A percentile compares a stretch with the other conserved stretches of the same genome.
These are phyloP conservation scores for Dorcus hopei DNA, from an alignment of 2,888 invertebrate genomes.

Conservation along the genomic window DNA sequence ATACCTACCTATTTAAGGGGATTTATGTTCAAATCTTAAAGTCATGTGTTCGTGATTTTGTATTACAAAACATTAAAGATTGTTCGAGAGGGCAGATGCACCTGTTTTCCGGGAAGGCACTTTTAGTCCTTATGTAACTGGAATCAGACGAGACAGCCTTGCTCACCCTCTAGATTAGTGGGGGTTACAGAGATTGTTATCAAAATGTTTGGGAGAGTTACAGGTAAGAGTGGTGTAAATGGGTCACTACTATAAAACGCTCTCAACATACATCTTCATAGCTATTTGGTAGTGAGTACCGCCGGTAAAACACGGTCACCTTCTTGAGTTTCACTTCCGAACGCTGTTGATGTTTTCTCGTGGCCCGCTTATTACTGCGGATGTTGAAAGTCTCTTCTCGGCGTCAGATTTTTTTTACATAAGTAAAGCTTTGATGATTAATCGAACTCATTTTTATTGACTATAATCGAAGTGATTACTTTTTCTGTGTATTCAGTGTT, in stretches of 20 bases:
- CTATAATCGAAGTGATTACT: no score
- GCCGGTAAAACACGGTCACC: slow-evolving; percentile 44
- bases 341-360: slow-evolving; percentile 32
- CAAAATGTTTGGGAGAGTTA: slow-evolving; percentile 1
- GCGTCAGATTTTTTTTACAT: no score
- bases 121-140: not conserved
- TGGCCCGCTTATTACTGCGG: slow-evolving; percentile 4
- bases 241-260: slow-evolving; percentile 45
- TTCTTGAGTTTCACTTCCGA: slow-evolving; percentile 33
- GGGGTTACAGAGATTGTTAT: not conserved
- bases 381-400: no score
- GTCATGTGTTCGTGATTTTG: no score
- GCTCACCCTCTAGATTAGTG: not conserved
- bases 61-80: no score
- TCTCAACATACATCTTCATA: slow-evolving; percentile 35
- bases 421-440: no score
- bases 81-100: not conserved
- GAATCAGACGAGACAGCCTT: not conserved
- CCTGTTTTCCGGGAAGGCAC: not conserved
- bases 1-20: no score
- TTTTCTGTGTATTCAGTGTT: no score
- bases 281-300: slow-evolving; percentile 39
- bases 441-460: no score
- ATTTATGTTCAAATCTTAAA: no score
- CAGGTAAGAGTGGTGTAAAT: slow-evolving; percentile 30